Evolutionary conservation across 2,888 invertebrate genomes (phyloP).

Genomic region (Brachyptera risi): DNA sequence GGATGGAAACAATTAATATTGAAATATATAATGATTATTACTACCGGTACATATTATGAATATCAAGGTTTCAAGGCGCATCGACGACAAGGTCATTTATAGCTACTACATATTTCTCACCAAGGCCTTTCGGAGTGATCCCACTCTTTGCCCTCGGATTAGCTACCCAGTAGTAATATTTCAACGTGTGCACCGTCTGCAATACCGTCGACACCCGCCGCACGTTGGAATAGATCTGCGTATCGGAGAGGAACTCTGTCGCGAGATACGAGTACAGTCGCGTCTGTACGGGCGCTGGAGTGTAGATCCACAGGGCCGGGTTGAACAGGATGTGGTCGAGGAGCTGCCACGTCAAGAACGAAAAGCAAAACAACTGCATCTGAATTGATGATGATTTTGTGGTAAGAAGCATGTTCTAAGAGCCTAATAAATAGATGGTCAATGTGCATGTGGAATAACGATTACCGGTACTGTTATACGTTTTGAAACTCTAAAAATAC

Average conservation of each 20-base stretch:
- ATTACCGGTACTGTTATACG: too few relatives aligned
- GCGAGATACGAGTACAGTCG: conserved; percentile 95
- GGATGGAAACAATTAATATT: too few relatives aligned
- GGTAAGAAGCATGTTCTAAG: too few relatives aligned
- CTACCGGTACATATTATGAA: too few relatives aligned
- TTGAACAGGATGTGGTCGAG: conserved; percentile 99
- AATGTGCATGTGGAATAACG: too few relatives aligned
- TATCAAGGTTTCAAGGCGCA: background rate
- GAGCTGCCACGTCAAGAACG: conserved; percentile 90
- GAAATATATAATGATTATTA: background rate
- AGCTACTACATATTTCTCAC: conserved; percentile 54
- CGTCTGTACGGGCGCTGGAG: conserved; percentile 92
- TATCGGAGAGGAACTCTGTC: conserved; percentile 97
- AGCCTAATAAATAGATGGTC: too few relatives aligned
- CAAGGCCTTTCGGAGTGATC: conserved; percentile 90
- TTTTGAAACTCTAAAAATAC: too few relatives aligned
- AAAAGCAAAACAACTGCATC: conserved; percentile 84
- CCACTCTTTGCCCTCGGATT: conserved; percentile 94
- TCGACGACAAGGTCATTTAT: background rate
- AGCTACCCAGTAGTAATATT: conserved; percentile 99
- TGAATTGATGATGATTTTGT: too few relatives aligned
- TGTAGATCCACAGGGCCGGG: conserved; percentile 98
- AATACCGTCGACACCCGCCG: conserved; percentile 94
- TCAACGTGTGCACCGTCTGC: conserved; percentile 97
- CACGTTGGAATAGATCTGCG: conserved; percentile 95